Evolutionary conservation across 1,140 invertebrate genomes (phyloP).

Genomic region (Brachionus plicatilis): DNA sequence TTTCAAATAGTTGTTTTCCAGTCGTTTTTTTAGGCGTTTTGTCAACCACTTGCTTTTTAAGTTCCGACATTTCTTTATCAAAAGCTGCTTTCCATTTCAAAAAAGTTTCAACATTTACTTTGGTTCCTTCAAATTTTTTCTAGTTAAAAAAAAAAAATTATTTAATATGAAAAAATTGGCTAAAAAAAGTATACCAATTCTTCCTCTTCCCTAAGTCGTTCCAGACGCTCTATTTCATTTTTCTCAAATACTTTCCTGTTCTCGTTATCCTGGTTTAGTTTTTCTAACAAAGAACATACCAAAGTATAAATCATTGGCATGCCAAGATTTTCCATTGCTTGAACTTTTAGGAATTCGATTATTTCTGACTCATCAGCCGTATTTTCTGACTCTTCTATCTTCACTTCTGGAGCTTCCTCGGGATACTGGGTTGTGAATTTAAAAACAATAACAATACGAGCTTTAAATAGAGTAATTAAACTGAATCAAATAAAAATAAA

Average conservation of each 20-base stretch:
- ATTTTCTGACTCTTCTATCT: constrained; percentile 72
- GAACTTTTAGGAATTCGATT: constrained; percentile 62
- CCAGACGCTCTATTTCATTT: constrained; percentile 62
- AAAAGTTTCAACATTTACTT: constrained; percentile 91
- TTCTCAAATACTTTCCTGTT: constrained; percentile 66
- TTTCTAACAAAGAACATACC: constrained; percentile 80
- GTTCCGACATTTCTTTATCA: constrained; percentile 76
- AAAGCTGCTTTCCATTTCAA: constrained; percentile 86
- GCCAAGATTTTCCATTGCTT: constrained; percentile 77
- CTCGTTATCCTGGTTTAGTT: constrained; percentile 59
- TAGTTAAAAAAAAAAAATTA: constrained; percentile 48
- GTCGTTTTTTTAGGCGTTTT: constrained; percentile 50
- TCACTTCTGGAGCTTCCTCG: constrained; percentile 72
- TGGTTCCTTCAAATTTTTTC: constrained; percentile 90
- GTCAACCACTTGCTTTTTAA: constrained; percentile 64
- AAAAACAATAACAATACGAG: constrained; percentile 67
- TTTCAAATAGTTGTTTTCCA: constrained; percentile 83
- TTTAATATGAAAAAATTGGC: no score
- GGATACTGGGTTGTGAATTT: constrained; percentile 80
- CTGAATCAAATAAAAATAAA: constrained; percentile 48
- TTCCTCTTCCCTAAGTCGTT: constrained; percentile 68
- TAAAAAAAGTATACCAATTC: constrained; percentile 64
- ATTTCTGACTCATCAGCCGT: constrained; percentile 67
- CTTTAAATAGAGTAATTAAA: constrained; percentile 42
- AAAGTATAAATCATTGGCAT: constrained; percentile 96